Evolutionary conservation across 64 coral and sea anemone species (phyloP).

Genomic region (Actinia equina): DNA sequence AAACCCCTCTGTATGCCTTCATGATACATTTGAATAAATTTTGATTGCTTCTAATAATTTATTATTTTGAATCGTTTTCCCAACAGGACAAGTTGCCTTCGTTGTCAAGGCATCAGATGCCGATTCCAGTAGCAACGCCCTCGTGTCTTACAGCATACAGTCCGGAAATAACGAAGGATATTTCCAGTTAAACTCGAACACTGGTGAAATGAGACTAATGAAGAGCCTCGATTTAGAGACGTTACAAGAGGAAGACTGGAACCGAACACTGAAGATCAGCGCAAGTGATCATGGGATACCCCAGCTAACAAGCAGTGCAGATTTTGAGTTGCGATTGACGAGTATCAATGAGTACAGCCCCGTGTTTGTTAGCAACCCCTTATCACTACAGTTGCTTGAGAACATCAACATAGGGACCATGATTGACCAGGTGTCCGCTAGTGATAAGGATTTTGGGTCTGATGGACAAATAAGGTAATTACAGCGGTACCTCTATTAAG

Average conservation of each 20-base stretch:
- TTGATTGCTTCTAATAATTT: neutral
- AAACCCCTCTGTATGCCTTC: too few relatives aligned
- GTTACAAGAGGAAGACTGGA: slow-evolving; percentile 21
- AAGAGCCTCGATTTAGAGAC: slow-evolving; percentile 67
- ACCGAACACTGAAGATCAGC: slow-evolving; percentile 30
- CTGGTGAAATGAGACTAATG: slow-evolving; percentile 30
- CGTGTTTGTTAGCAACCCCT: slow-evolving; percentile 11
- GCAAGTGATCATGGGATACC: slow-evolving; percentile 59
- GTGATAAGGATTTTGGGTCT: slow-evolving; percentile 54
- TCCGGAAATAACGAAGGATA: slow-evolving; percentile 36
- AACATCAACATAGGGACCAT: slow-evolving; percentile 25
- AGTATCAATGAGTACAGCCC: slow-evolving; percentile 60
- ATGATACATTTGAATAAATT: too few relatives aligned
- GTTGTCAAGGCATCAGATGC: slow-evolving; percentile 50
- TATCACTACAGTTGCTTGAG: slow-evolving; percentile 15
- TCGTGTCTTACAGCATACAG: slow-evolving; percentile 44
- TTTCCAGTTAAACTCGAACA: slow-evolving; percentile 32
- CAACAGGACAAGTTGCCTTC: slow-evolving; percentile 29
- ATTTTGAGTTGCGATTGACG: slow-evolving; percentile 20
- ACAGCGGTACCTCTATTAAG: too few relatives aligned
- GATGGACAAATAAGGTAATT: slow-evolving; percentile 48
- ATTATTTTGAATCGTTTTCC: neutral
- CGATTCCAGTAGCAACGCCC: slow-evolving; percentile 51
- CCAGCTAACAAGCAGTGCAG: slow-evolving; percentile 39
- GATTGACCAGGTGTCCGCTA: slow-evolving; percentile 32